A percentile compares a stretch with the other conserved stretches of the same genome.
These are phyloP conservation scores for Crambe crambe DNA, from an alignment of 37 sponge, comb jelly and placozoan genomes.

Conservation along the genomic window DNA sequence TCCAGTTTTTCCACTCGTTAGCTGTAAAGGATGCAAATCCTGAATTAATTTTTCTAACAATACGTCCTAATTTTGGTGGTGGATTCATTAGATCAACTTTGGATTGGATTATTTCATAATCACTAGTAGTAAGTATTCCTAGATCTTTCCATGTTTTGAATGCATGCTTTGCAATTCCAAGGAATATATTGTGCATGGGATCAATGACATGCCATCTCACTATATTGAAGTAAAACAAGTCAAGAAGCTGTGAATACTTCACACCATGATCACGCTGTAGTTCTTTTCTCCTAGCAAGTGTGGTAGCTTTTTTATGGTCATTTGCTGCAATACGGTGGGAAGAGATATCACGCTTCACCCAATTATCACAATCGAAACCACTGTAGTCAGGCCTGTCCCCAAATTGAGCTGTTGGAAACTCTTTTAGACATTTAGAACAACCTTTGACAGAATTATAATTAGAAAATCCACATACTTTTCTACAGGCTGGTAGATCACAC, in stretches of 20 bases:
- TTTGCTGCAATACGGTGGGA: neutral
- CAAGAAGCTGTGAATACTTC: constrained; percentile 37
- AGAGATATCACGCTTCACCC: constrained; percentile 8
- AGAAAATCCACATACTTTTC: constrained; percentile 51
- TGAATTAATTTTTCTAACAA: constrained; percentile 29
- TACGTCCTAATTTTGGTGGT: constrained; percentile 20
- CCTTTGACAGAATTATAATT: constrained; percentile 30
- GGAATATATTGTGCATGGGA: constrained; percentile 63
- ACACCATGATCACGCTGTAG: constrained; percentile 24
- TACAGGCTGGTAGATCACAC: constrained; percentile 48
- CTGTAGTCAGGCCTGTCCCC: constrained; percentile 26
- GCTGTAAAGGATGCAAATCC: constrained; percentile 44
- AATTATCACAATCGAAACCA: constrained; percentile 44
- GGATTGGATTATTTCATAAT: constrained; percentile 15
- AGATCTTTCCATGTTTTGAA: constrained; percentile 26
- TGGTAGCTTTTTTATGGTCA: neutral
- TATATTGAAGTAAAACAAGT: constrained; percentile 43
- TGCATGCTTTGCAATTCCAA: constrained; percentile 41
- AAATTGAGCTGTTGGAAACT: constrained; percentile 23
- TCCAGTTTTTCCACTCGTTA: constrained; percentile 60
- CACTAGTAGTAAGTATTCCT: neutral
- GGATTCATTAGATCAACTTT: constrained; percentile 2
- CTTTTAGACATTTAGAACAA: constrained; percentile 63
- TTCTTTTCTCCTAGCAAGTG: constrained; percentile 13
- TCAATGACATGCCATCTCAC: constrained; percentile 46